These are phyloP conservation scores for Turnix velox DNA, from an alignment of 2,113 vertebrate species.

Conservation along the genomic window DNA sequence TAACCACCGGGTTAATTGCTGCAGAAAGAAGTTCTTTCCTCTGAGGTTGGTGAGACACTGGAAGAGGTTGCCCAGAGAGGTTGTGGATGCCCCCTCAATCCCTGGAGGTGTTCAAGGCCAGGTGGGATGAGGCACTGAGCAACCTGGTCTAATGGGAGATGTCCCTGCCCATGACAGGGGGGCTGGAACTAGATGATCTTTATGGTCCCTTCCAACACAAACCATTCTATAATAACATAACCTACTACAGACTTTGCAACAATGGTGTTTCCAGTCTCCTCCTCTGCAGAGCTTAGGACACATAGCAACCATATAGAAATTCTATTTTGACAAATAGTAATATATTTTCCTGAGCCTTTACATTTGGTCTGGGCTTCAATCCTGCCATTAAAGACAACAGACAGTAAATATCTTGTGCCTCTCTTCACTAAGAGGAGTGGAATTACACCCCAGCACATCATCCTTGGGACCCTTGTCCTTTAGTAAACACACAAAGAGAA, in stretches of 20 bases:
- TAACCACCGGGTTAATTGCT: background rate
- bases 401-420: background rate
- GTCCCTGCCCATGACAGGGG: no score
- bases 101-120: no score
- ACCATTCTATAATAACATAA: no score
- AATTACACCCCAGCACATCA: conserved; percentile 1
- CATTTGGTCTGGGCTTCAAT: background rate
- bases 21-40: no score
- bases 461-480: conserved; percentile 44
- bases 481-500: background rate
- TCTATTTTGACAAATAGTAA: conserved; percentile 19
- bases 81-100: no score
- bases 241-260: background rate
- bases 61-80: no score
- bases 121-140: no score
- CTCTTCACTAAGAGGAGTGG: background rate
- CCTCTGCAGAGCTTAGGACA: background rate
- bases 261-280: no score
- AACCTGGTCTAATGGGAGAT: no score
- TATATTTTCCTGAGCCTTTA: conserved; percentile 19
- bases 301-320: conserved; percentile 19
- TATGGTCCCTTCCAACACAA: no score
- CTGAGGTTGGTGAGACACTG: no score
- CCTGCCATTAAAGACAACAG: background rate
- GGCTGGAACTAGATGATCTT: no score